Conservation (phyloP, 2,888 invertebrate genomes). For the Apodemia duryi region DNA sequence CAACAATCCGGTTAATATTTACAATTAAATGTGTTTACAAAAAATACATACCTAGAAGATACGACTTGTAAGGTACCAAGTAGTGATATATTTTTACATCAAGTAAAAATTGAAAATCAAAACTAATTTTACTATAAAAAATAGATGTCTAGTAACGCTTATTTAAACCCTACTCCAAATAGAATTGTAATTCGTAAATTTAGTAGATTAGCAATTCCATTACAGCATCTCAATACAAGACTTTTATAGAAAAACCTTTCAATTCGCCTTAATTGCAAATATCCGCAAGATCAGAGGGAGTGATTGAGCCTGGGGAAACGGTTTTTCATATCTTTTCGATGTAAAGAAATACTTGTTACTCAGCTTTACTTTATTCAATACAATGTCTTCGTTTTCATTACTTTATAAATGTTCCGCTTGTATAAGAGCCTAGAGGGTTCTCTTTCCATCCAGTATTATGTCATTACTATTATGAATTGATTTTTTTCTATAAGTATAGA, state of each 20-base stretch:
- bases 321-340: not conserved
- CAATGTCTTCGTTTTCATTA: constrained; percentile 3
- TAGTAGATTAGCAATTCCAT: not conserved
- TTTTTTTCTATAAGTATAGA: too few species aligned
- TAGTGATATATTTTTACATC: too few species aligned
- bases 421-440: not conserved
- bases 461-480: not conserved
- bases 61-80: too few species aligned
- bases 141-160: too few species aligned
- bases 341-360: constrained; percentile 2
- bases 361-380: not conserved
- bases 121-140: too few species aligned
- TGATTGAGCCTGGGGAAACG: constrained; percentile 27
- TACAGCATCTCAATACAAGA: constrained; percentile 18
- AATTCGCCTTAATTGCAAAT: constrained; percentile 29
- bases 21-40: too few species aligned
- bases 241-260: constrained; percentile 25
- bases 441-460: not conserved
- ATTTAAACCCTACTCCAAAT: not conserved
- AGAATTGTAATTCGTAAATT: not conserved
- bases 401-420: not conserved
- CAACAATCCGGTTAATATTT: too few species aligned
- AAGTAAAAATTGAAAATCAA: too few species aligned
- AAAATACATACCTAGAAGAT: too few species aligned
- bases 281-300: constrained; percentile 31